Percentiles rank a stretch among this genome's conserved stretches.
Evolutionary conservation across 2,113 vertebrate genomes (phyloP).

Genomic region (Pipra filicauda): DNA sequence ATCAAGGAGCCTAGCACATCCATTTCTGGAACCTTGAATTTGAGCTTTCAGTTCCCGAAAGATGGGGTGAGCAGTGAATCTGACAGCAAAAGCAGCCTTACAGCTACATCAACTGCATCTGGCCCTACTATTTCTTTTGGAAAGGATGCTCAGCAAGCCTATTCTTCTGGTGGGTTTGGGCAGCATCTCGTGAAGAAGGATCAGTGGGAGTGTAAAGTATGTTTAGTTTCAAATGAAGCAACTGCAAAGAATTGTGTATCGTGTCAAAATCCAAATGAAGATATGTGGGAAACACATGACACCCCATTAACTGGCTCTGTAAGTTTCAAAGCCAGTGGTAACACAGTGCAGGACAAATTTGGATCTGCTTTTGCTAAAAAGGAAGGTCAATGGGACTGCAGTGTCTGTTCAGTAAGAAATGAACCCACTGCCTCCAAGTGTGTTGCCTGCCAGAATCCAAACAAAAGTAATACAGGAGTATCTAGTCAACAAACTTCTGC

Average conservation of each 20-base stretch:
- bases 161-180: constrained; percentile 59
- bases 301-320: constrained; percentile 3
- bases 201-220: constrained; percentile 82
- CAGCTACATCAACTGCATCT: neutral
- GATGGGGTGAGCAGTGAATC: constrained; percentile 69
- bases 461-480: constrained; percentile 23
- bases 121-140: constrained; percentile 69
- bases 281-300: neutral
- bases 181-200: constrained; percentile 79
- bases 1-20: constrained; percentile 55
- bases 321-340: constrained; percentile 34
- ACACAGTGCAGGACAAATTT: constrained; percentile 48
- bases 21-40: constrained; percentile 40
- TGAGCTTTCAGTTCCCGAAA: constrained; percentile 79
- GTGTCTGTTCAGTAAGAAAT: constrained; percentile 77
- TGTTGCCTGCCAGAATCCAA: constrained; percentile 76
- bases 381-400: constrained; percentile 85
- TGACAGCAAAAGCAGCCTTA: constrained; percentile 33
- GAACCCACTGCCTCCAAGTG: constrained; percentile 70
- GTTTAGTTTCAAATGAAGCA: constrained; percentile 79
- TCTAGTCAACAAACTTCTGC: constrained; percentile 62
- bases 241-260: constrained; percentile 72
- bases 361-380: constrained; percentile 77
- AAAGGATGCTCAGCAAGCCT: constrained; percentile 62
- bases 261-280: constrained; percentile 72